phyloP scores from a whole-genome alignment of 2,797 vertebrate genomes.

The Staurois parvus region DNA sequence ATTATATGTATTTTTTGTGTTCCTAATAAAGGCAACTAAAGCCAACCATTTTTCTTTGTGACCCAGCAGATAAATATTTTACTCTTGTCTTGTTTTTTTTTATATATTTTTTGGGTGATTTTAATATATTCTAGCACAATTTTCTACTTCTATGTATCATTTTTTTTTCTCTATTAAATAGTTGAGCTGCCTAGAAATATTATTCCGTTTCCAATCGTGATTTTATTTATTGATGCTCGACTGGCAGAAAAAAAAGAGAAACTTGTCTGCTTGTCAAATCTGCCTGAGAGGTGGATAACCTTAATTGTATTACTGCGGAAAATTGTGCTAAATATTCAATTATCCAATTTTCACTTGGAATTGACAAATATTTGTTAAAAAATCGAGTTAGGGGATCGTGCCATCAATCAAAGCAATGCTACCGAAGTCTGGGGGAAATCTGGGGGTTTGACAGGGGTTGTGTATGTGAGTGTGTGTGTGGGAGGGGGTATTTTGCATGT shows the following conservation, averaged over 20 bases:
- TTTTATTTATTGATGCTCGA: constrained; percentile 27
- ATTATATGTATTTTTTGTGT: not conserved
- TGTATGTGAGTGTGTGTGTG: not conserved
- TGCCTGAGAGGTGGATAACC: constrained; percentile 66
- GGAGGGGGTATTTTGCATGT: not conserved
- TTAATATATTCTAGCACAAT: not conserved
- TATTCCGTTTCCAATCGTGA: not conserved
- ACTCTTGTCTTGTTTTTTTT: no score
- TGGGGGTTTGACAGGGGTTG: constrained; percentile 16
- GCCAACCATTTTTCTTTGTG: no score
- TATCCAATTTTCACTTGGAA: constrained; percentile 61
- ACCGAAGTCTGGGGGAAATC: not conserved
- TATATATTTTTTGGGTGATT: no score
- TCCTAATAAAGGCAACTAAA: not conserved
- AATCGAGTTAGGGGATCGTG: constrained; percentile 69
- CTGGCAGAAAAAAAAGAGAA: constrained; percentile 12
- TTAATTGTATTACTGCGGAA: constrained; percentile 60
- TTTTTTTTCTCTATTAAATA: no score
- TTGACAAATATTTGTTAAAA: constrained; percentile 68
- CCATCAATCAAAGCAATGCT: constrained; percentile 51
- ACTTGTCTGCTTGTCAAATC: constrained; percentile 65
- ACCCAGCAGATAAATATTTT: no score
- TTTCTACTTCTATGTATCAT: not conserved
- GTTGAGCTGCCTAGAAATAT: not conserved
- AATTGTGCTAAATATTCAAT: constrained; percentile 68